These are phyloP conservation scores for Bujurquina vittata DNA, from an alignment of 2,113 vertebrate genomes.

Conservation along the genomic window DNA sequence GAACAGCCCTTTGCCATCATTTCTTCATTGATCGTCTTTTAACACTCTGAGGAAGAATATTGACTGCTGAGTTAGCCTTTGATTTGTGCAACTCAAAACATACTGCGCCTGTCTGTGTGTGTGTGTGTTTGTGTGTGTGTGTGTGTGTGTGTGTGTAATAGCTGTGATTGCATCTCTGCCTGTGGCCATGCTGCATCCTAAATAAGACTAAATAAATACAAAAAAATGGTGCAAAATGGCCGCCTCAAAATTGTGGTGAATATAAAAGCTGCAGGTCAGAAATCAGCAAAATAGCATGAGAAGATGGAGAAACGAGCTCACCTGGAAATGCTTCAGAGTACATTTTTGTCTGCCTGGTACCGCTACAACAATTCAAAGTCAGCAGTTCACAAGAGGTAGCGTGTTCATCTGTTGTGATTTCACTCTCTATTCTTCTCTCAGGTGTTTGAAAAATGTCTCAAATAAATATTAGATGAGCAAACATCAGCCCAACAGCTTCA, in stretches of 20 bases:
- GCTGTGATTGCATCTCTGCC: slow-evolving; percentile 6
- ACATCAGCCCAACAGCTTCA: slow-evolving; percentile 55
- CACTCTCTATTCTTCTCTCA: slow-evolving; percentile 31
- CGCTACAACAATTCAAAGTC: slow-evolving; percentile 53
- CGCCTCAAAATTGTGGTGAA: background rate
- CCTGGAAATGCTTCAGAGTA: slow-evolving; percentile 48
- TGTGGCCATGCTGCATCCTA: slow-evolving; percentile 3
- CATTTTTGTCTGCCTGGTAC: slow-evolving; percentile 49
- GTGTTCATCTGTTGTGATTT: slow-evolving; percentile 53
- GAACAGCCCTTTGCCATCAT: slow-evolving; percentile 36
- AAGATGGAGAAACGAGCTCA: background rate
- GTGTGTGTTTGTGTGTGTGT: slow-evolving; percentile 13
- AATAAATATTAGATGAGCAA: slow-evolving; percentile 67
- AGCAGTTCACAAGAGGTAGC: slow-evolving; percentile 53
- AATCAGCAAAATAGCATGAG: background rate
- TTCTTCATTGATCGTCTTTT: slow-evolving; percentile 54
- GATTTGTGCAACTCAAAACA: slow-evolving; percentile 40
- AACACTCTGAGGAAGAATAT: slow-evolving; percentile 46
- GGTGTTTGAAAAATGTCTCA: slow-evolving; percentile 56
- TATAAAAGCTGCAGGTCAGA: background rate
- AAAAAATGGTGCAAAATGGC: slow-evolving; percentile 10
- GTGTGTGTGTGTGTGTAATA: slow-evolving; percentile 10
- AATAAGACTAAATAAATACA: slow-evolving; percentile 15
- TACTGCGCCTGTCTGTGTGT: too few species aligned
- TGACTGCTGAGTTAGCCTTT: slow-evolving; percentile 52